Evolutionary conservation across 2,113 vertebrate genomes (phyloP), one percentile per base, ranked within the genome.

Genomic region (Macaca nemestrina): DNA sequence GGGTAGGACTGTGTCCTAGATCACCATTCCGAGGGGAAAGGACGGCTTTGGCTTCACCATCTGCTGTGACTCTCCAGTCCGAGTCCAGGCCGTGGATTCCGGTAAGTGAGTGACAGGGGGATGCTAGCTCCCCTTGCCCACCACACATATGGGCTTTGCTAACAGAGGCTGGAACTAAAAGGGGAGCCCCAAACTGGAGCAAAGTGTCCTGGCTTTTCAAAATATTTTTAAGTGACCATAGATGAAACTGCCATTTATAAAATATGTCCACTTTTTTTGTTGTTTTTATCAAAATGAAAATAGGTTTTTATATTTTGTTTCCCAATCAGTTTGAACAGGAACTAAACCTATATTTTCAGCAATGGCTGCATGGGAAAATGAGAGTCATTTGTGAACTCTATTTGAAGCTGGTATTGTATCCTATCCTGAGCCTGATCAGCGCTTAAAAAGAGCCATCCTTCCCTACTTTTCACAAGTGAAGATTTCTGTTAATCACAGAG

Each of bases 21-120:
- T 99, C 92, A 99, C 99, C 1, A 99, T 99, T 97, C 99, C 99
- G 93, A 99, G 99, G 98, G 99, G 99, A 96, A 99, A 98, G 43
- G 99, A 99, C 79, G 99, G 99, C 90, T 99, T 99, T 93, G 99
- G 99, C 97, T 99, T 99, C 98, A 99, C 99, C 57, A 99, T 99
- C 99, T 99, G 99, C 99, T 99, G 99, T 0, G 99, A 99, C 97
- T 99, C 99, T 92, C 99, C 99, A 0, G 99, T 99, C 91, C 99
- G 99, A 61, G 99, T 99, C 75, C 99, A 99, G 98, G 99, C 99
- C 2, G 99, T 99, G 83, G 99, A 99, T 98, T 99, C 99, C 1
- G 99, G 99, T 99, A 98, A 99, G 99, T 97, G 67, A 93, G 0
- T 1, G 1, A 20, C 73, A 76, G 0, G 23, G 52, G 18, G 48